Conservation (phyloP, 2,797 vertebrate genomes). For the Enteromius radiatus region DNA sequence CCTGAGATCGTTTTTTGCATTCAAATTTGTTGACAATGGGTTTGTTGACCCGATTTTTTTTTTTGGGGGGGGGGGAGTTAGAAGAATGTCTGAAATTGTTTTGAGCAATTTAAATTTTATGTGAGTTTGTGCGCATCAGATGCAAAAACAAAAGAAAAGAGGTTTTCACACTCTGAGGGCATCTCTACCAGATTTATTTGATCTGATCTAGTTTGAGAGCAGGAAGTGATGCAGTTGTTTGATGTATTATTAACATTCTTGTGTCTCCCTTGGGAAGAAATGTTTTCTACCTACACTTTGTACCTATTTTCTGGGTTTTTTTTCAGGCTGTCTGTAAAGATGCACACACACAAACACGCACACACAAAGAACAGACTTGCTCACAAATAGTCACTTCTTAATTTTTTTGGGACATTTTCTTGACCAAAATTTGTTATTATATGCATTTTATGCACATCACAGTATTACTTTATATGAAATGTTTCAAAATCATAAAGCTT, state of each 20-base stretch:
- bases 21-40: background rate
- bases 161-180: background rate
- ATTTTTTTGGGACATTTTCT: background rate
- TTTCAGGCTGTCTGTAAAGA: background rate
- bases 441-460: background rate
- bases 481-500: background rate
- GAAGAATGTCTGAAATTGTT: background rate
- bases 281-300: slow-evolving; percentile 39
- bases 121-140: background rate
- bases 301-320: slow-evolving; percentile 5
- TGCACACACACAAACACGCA: background rate
- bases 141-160: slow-evolving; percentile 2
- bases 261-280: slow-evolving; percentile 3
- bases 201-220: slow-evolving; percentile 32
- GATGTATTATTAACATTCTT: slow-evolving; percentile 68
- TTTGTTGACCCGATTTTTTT: background rate
- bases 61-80: background rate
- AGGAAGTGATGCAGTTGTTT: slow-evolving; percentile 66
- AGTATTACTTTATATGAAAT: background rate
- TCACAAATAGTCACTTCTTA: background rate
- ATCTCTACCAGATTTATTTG: slow-evolving; percentile 2
- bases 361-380: background rate
- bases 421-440: background rate
- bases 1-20: background rate
- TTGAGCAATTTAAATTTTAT: background rate